Evolutionary conservation across 2,113 vertebrate species (phyloP).

Genomic region (Ciconia boyciana): DNA sequence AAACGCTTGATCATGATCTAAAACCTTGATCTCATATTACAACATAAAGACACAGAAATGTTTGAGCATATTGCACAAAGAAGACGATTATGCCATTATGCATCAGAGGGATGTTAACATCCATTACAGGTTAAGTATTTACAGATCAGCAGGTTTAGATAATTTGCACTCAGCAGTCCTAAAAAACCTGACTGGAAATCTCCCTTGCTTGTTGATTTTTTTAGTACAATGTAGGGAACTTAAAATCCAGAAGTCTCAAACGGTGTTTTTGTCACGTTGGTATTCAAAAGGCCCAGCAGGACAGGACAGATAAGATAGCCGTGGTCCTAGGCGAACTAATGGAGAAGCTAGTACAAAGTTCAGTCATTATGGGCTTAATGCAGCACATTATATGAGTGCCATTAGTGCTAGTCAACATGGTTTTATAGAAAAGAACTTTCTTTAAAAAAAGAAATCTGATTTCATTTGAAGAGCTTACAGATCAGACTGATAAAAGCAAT

Average conservation of each 20-base stretch:
- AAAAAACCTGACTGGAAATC: background rate
- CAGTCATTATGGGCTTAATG: background rate
- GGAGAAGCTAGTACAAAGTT: background rate
- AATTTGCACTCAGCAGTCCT: background rate
- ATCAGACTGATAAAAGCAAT: background rate
- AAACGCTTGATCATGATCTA: background rate
- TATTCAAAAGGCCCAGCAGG: background rate
- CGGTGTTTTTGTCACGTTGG: rapidly evolving
- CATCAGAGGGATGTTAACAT: background rate
- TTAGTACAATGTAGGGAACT: background rate
- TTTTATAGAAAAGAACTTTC: background rate
- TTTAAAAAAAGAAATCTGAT: background rate
- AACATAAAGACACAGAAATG: background rate
- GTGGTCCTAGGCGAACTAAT: background rate
- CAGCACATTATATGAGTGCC: no score
- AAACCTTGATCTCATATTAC: background rate
- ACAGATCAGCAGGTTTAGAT: background rate
- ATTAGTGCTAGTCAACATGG: no score
- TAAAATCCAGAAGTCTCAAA: background rate
- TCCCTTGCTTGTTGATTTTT: background rate
- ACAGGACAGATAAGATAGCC: background rate
- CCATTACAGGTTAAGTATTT: background rate
- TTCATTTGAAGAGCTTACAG: background rate
- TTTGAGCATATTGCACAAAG: background rate
- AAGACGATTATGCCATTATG: background rate